A percentile compares a stretch with the other conserved stretches of the same genome.
phyloP scores from a whole-genome alignment of 1,140 invertebrate genomes.

The Ruditapes philippinarum region DNA sequence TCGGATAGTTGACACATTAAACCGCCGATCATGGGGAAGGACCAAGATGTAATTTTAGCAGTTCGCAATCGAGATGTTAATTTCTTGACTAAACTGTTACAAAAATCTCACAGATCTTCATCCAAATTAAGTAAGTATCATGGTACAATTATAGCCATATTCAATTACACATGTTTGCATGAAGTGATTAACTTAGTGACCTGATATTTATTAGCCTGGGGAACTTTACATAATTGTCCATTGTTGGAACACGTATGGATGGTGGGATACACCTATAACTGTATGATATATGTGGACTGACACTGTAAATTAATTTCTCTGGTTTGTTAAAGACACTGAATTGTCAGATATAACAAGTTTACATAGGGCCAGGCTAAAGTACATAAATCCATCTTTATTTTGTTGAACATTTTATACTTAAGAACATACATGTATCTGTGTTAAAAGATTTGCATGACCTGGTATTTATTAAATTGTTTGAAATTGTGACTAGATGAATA shows the following conservation, averaged over 20 bases:
- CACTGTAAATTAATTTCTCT: too few relatives aligned
- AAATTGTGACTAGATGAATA: too few relatives aligned
- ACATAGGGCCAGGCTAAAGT: too few relatives aligned
- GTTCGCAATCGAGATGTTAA: constrained; percentile 43
- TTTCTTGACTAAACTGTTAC: constrained; percentile 39
- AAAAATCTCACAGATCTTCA: constrained; percentile 34
- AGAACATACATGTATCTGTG: too few relatives aligned
- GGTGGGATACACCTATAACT: not conserved
- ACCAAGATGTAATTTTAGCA: constrained; percentile 48
- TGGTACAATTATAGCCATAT: not conserved
- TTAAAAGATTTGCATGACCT: too few relatives aligned
- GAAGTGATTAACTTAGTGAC: not conserved
- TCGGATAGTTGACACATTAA: constrained; percentile 13
- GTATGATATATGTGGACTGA: too few relatives aligned
- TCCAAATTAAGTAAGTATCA: constrained; percentile 47
- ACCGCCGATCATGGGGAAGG: constrained; percentile 34
- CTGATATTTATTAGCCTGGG: not conserved
- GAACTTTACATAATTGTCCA: not conserved
- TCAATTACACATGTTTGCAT: not conserved
- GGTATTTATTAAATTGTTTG: too few relatives aligned
- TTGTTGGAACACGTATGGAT: not conserved
- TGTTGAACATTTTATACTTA: too few relatives aligned
- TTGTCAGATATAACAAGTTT: too few relatives aligned
- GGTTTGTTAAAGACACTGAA: too few relatives aligned
- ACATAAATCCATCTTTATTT: too few relatives aligned